phyloP scores from a whole-genome alignment of 2,797 vertebrate species.

The Sparus aurata region DNA sequence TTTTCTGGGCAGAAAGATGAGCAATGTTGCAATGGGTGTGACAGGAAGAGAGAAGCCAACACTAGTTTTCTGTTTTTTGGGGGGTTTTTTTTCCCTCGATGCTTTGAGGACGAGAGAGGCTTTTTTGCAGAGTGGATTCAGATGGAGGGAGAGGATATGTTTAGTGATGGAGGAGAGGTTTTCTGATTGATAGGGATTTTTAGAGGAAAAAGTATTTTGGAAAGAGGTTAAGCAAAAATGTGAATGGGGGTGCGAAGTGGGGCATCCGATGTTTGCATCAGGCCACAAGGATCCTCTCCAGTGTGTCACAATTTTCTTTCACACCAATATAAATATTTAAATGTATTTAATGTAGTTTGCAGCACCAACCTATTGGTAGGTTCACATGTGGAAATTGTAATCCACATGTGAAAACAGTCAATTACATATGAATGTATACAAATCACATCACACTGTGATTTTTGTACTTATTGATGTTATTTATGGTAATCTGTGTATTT shows the following conservation, averaged over 20 bases:
- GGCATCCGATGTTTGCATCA: constrained; percentile 16
- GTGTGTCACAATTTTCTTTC: constrained; percentile 18
- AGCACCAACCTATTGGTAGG: background rate
- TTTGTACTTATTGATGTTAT: no score
- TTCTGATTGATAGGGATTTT: constrained; percentile 61
- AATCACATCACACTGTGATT: no score
- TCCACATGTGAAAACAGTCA: no score
- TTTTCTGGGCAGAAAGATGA: constrained; percentile 78
- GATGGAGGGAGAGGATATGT: constrained; percentile 54
- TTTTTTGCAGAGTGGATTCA: constrained; percentile 48
- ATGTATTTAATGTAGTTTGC: background rate
- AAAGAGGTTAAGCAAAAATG: constrained; percentile 38
- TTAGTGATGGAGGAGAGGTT: constrained; percentile 64
- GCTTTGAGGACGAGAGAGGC: constrained; percentile 41
- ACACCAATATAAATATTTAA: background rate
- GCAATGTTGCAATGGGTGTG: constrained; percentile 74
- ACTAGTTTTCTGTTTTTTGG: constrained; percentile 41
- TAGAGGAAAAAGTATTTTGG: constrained; percentile 43
- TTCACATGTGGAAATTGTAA: no score
- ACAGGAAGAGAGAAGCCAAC: constrained; percentile 66
- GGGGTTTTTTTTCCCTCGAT: background rate
- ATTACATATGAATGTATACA: no score
- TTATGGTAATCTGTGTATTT: no score
- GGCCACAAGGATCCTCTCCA: constrained; percentile 8
- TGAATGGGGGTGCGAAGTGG: constrained; percentile 22